phyloP scores from a whole-genome alignment of 2,888 invertebrate species.

The Eulithis testata region DNA sequence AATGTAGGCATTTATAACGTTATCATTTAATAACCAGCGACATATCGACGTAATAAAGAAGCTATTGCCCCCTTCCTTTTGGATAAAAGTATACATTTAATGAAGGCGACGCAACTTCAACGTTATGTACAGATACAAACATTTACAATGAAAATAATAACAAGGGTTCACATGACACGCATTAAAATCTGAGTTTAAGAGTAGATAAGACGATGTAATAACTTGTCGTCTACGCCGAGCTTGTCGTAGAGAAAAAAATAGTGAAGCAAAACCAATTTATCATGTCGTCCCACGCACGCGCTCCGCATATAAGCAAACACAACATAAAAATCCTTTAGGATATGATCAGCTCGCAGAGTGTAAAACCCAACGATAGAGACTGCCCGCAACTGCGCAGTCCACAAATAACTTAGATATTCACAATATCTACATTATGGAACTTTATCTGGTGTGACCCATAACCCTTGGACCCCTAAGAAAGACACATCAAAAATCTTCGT shows the following conservation, averaged over 20 bases:
- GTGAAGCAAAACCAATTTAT: constrained; percentile 78
- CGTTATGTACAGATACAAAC: constrained; percentile 42
- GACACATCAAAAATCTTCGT: constrained; percentile 55
- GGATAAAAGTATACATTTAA: constrained; percentile 60
- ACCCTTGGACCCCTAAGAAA: constrained; percentile 71
- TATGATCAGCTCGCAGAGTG: constrained; percentile 74
- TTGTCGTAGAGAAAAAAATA: constrained; percentile 70
- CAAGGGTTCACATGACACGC: constrained; percentile 54
- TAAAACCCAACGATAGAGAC: constrained; percentile 83
- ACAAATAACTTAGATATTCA: constrained; percentile 83
- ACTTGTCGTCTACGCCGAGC: constrained; percentile 73
- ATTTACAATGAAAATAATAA: constrained; percentile 50
- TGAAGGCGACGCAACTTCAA: constrained; percentile 62
- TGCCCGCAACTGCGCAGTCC: constrained; percentile 70
- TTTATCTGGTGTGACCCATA: constrained; percentile 75
- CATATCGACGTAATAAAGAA: constrained; percentile 56
- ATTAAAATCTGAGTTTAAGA: constrained; percentile 51
- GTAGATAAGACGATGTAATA: constrained; percentile 65
- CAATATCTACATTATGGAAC: constrained; percentile 83
- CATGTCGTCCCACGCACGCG: constrained; percentile 79
- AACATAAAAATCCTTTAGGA: constrained; percentile 68
- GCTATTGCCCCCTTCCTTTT: constrained; percentile 65
- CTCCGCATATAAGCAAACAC: constrained; percentile 73
- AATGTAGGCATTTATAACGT: constrained; percentile 44
- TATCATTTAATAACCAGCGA: constrained; percentile 46